Evolutionary conservation across 2,888 invertebrate genomes (phyloP).

Genomic region (Achlya flavicornis): DNA sequence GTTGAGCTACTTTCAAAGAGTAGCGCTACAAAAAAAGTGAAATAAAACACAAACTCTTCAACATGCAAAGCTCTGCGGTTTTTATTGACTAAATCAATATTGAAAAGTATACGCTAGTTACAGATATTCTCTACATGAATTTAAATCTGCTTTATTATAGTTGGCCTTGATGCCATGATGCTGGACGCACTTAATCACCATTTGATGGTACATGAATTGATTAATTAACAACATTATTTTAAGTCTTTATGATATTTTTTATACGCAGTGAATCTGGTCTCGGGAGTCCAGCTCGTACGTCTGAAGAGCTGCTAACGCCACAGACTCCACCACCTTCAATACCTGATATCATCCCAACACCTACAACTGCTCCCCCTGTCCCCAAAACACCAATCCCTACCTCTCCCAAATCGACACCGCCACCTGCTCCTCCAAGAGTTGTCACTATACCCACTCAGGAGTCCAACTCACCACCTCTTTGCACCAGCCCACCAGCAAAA

Average conservation of each 20-base stretch:
- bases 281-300: slow-evolving; percentile 72
- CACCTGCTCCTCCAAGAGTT: slow-evolving; percentile 44
- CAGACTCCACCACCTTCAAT: slow-evolving; percentile 65
- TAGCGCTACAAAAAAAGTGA: not conserved
- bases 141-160: not conserved
- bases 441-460: slow-evolving; percentile 44
- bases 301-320: slow-evolving; percentile 72
- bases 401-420: slow-evolving; percentile 40
- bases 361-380: slow-evolving; percentile 39
- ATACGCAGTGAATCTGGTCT: slow-evolving; percentile 73
- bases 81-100: not conserved
- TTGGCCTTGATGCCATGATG: not conserved
- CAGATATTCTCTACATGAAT: not conserved
- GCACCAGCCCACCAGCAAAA: slow-evolving; percentile 70
- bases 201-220: not conserved
- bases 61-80: not conserved
- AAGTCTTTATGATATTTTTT: slow-evolving; percentile 13
- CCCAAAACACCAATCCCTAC: slow-evolving; percentile 36
- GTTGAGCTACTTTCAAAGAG: not conserved
- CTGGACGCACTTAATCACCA: not conserved
- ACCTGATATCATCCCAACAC: slow-evolving; percentile 22
- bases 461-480: slow-evolving; percentile 70
- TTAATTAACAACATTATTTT: not conserved
- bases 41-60: not conserved
- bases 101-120: no score